phyloP scores from a whole-genome alignment of 92 coral and sea anemone genomes.

The Anthopleura xanthogrammica region DNA sequence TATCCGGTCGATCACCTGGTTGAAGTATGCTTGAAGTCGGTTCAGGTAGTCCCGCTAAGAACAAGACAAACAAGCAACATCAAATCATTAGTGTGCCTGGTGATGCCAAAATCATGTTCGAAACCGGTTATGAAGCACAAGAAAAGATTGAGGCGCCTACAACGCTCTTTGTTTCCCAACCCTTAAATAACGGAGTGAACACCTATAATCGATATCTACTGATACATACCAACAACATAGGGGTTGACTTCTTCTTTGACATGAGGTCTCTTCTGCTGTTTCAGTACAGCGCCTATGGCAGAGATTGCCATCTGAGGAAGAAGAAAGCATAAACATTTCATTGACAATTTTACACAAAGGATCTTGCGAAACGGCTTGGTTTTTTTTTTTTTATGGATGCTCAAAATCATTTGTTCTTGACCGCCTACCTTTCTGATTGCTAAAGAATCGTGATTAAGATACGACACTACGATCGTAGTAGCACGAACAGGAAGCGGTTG shows the following conservation, averaged over 20 bases:
- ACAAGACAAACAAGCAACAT: neutral
- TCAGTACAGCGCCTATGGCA: constrained; percentile 84
- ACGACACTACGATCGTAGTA: constrained; percentile 54
- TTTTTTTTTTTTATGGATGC: too few species aligned
- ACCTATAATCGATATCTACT: too few species aligned
- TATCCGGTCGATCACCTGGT: constrained; percentile 94
- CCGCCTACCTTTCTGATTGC: constrained; percentile 83
- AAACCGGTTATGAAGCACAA: too few species aligned
- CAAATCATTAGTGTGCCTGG: neutral
- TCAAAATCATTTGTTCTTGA: too few species aligned
- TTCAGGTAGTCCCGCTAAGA: constrained; percentile 70
- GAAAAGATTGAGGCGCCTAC: too few species aligned
- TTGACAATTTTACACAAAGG: too few species aligned
- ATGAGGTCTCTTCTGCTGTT: constrained; percentile 88
- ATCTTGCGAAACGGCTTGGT: too few species aligned
- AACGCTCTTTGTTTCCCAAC: too few species aligned
- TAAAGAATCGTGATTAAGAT: constrained; percentile 83
- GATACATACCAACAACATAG: constrained; percentile 58
- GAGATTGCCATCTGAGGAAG: constrained; percentile 75
- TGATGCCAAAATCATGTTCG: too few species aligned
- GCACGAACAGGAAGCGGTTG: constrained; percentile 72
- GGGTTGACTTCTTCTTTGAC: constrained; percentile 76
- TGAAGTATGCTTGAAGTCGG: constrained; percentile 56
- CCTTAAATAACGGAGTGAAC: too few species aligned
- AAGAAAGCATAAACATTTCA: neutral